phyloP scores from a whole-genome alignment of 92 coral and sea anemone species.

The Phenganax subtilis region DNA sequence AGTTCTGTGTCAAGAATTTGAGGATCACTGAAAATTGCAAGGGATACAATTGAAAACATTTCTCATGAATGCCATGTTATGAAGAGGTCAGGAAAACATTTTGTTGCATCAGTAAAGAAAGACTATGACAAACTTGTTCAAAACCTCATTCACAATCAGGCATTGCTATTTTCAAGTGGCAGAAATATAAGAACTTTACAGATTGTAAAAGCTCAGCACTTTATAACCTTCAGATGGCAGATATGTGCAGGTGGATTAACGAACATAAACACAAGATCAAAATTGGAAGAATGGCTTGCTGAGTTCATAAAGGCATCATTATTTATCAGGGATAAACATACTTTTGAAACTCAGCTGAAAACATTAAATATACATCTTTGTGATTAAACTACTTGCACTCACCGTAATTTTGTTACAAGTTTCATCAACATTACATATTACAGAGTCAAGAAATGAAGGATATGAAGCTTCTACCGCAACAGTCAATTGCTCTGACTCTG shows the following conservation, averaged over 20 bases:
- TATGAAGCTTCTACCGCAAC: too few relatives aligned
- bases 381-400: too few relatives aligned
- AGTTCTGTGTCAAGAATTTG: constrained; percentile 38
- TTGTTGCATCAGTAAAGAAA: constrained; percentile 19
- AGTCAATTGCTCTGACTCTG: too few relatives aligned
- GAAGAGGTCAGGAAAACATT: constrained; percentile 46
- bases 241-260: constrained; percentile 49
- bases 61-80: constrained; percentile 30
- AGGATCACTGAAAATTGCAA: constrained; percentile 23
- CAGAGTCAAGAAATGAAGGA: too few relatives aligned
- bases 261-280: constrained; percentile 40
- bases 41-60: constrained; percentile 15
- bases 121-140: constrained; percentile 37
- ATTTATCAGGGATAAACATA: too few relatives aligned
- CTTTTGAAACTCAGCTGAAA: too few relatives aligned
- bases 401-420: too few relatives aligned
- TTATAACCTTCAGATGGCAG: constrained; percentile 23
- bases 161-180: constrained; percentile 30
- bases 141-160: constrained; percentile 29
- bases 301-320: not conserved
- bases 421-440: too few relatives aligned
- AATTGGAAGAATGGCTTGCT: constrained; percentile 41
- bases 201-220: constrained; percentile 25
- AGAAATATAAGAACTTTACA: constrained; percentile 27
- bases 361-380: too few relatives aligned